Evolutionary conservation across 2,113 vertebrate species (phyloP).

Genomic region (Zapornia atra): DNA sequence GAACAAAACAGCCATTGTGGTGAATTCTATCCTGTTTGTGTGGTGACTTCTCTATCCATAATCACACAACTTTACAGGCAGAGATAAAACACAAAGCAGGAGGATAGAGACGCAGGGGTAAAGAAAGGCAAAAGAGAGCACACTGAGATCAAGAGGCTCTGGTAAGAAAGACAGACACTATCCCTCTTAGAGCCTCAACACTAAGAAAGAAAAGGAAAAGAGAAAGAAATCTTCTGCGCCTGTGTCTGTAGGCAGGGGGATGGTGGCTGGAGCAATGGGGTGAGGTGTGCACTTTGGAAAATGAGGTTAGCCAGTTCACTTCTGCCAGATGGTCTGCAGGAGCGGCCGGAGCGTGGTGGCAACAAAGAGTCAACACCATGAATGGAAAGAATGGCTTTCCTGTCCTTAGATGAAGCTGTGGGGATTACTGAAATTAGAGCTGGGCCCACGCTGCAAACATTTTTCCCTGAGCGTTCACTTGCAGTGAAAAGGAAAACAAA

Average conservation of each 20-base stretch:
- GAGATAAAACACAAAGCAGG: slow-evolving; percentile 63
- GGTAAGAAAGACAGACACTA: not conserved
- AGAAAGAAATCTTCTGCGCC: not conserved
- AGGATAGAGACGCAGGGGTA: not conserved
- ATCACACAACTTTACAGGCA: slow-evolving; percentile 61
- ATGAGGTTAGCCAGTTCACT: slow-evolving; percentile 15
- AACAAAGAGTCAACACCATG: not conserved
- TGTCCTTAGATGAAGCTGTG: slow-evolving; percentile 29
- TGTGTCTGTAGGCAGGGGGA: slow-evolving; percentile 13
- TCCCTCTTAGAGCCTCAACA: not conserved
- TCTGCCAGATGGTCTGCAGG: slow-evolving; percentile 45
- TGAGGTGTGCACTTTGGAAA: slow-evolving; percentile 17
- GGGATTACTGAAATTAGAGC: slow-evolving; percentile 50
- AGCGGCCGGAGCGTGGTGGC: not conserved
- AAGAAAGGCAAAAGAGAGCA: slow-evolving; percentile 20
- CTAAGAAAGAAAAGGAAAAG: slow-evolving; percentile 26
- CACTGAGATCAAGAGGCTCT: slow-evolving; percentile 5
- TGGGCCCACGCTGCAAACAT: not conserved
- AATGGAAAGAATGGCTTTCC: slow-evolving; percentile 37
- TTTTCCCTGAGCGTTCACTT: not conserved
- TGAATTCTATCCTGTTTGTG: slow-evolving; percentile 75
- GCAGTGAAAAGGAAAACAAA: slow-evolving; percentile 60
- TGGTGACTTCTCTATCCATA: slow-evolving; percentile 68
- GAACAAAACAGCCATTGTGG: slow-evolving; percentile 75
- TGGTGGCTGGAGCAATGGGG: slow-evolving; percentile 1